Conservation (phyloP, 2,797 vertebrate species). For the Jordanella pulchra region DNA sequence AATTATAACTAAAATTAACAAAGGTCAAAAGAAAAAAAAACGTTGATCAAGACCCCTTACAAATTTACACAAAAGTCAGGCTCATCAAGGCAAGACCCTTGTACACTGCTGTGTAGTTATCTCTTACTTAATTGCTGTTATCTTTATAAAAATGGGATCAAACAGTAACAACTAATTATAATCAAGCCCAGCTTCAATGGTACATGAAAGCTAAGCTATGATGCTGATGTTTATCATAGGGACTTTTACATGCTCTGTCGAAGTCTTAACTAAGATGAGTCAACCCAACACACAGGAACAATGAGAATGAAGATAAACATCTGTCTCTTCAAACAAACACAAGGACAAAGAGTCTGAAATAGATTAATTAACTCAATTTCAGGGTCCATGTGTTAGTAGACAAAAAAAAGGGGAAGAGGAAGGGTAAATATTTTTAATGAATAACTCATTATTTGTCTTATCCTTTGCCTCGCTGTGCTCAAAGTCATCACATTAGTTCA, state of each 20-base stretch:
- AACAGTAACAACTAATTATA: not conserved
- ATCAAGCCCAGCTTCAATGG: not conserved
- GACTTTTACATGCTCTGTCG: not conserved
- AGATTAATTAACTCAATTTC: conserved; percentile 48
- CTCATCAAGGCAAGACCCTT: not conserved
- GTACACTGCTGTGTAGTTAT: not conserved
- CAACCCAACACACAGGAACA: not conserved
- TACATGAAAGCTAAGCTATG: not conserved
- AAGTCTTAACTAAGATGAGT: not conserved
- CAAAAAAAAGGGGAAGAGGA: conserved; percentile 8
- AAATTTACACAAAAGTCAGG: not conserved
- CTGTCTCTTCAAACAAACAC: conserved; percentile 1
- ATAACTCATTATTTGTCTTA: conserved; percentile 28
- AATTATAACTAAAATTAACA: not conserved
- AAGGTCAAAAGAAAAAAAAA: not conserved
- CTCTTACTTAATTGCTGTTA: not conserved
- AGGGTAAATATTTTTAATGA: conserved; percentile 26
- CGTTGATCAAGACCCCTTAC: not conserved
- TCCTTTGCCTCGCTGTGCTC: conserved; percentile 35
- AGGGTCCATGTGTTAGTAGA: conserved; percentile 5
- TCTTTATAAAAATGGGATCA: not conserved
- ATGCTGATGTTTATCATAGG: not conserved
- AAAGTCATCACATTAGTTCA: not conserved
- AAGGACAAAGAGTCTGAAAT: conserved; percentile 14
- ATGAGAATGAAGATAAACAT: conserved; percentile 23